Evolutionary conservation across 2,113 vertebrate species (phyloP), one percentile per base, ranked within the genome.

Genomic region (Setophaga coronata): DNA sequence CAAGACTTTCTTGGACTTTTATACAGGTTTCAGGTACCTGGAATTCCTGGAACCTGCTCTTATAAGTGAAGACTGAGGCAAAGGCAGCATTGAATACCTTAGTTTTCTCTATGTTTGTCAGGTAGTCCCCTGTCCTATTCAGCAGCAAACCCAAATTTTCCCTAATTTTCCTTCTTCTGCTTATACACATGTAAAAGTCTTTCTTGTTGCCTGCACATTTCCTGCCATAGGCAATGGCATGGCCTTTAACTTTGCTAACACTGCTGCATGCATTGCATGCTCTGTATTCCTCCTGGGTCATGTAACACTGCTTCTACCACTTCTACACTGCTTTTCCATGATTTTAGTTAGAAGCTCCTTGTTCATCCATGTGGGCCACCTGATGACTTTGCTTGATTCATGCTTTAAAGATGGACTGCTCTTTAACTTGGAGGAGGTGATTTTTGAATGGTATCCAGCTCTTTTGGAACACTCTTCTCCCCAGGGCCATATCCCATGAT

Each of bases 351-450:
- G 36, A 36, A 90, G 12, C 29, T 45, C 8, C 23, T 71, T 77
- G 12, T 51, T 90, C 45, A 43, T 78, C 26, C 18, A 29, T 29
- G 18, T 0, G 0, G 25, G 24, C 6, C 16, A n/a, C 47, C 13
- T 54, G 28, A 48, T 4, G 2, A 33, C 7, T 90, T 65, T 74
- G n/a, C 11, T 48, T 70, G 7, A 43, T 31, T 83, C 19, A 33
- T 58, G 14, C 8, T 67, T 47, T 81, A 54, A 48, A 5, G 7
- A 69, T 80, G 45, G 20, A 51, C 24, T 29, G 18, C 34, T 72
- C 43, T 87, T 67, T 24, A 81, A 12, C 20, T 81, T 82, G 73
- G 34, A 90, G 45, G 31, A 80, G 4, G 36, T 58, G 62, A 69
- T 33, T 77, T 83, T 14, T 81, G 26, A 70, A 60, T 34, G 10